Base-by-base conservation (phyloP, 2,797 vertebrate genomes). In the Arctocebus calabarensis region DNA sequence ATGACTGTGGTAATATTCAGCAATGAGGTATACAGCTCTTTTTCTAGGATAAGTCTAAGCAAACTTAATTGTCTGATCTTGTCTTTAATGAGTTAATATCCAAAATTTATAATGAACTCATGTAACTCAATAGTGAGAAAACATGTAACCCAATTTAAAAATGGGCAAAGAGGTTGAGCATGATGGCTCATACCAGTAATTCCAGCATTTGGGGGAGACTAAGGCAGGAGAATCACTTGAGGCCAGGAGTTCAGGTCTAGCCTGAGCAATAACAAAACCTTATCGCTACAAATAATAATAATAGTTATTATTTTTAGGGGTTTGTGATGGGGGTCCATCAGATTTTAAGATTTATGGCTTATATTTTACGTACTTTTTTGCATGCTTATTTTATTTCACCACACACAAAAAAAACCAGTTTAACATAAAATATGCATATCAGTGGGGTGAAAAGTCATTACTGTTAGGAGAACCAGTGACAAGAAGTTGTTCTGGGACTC, bases 261-360 rank as follows among this genome's bases (percentile, higher is more conserved):
- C 16, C 7, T 66, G 64, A 66, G 16, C 32, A 66, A 66, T 66
- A 66, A n/a, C 62, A 66, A 66, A 29, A 66, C 62, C 62, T 6
- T 32, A 17, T 66, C 29, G n/a, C 29, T 66, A 66, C 16, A 27
- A 64, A 66, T 3, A 66, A 66, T 32, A 64, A 32, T 48, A 43
- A 43, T 43, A 7, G 8, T 43, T 9, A 43, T 43, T 43, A 7
- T 43, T 43, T 78, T 82, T 71, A 40, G 29, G 12, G 9, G 64
- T 89, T 74, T 81, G 1, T 64, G 77, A 89, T 48, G 48, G 23
- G 9, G 9, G 12, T 29, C n/a, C 19, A 43, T 71, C 25, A 57
- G 64, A 91, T 75, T 83, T 74, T 87, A 85, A 96, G n/a, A 71
- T 77, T 75, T 75, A 64, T 62, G 34, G 48, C 75, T 32, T 77